phyloP scores from a whole-genome alignment of 2,888 invertebrate species.

The Drosophila algonquin region DNA sequence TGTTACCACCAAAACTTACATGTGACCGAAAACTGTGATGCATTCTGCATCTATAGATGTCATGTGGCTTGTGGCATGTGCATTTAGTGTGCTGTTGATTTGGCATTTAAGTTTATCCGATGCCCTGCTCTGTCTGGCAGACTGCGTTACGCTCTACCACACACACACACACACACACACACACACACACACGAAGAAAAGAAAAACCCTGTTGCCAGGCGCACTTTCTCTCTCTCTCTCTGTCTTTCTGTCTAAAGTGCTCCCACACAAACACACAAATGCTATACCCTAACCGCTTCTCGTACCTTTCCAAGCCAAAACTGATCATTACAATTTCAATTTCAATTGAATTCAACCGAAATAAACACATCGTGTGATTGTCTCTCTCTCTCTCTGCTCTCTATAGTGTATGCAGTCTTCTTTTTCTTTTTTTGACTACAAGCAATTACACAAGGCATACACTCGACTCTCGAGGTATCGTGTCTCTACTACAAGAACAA shows the following conservation, averaged over 20 bases:
- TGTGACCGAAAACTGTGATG: neutral
- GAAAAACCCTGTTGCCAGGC: constrained; percentile 49
- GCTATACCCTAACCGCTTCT: neutral
- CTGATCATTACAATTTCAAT: constrained; percentile 46
- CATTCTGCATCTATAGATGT: constrained; percentile 9
- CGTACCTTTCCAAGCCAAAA: constrained; percentile 29
- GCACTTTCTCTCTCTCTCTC: constrained; percentile 2
- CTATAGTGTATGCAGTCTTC: neutral
- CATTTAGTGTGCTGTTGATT: constrained; percentile 25
- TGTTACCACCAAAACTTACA: neutral
- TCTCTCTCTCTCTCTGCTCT: constrained; percentile 7
- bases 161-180: no score
- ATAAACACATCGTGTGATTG: constrained; percentile 53
- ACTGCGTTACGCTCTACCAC: neutral
- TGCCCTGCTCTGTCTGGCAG: constrained; percentile 2
- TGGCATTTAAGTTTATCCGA: constrained; percentile 32
- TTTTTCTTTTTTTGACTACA: constrained; percentile 33
- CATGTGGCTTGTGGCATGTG: constrained; percentile 21
- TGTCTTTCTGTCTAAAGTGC: neutral
- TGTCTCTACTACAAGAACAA: constrained; percentile 47
- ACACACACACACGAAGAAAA: neutral
- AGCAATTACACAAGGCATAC: constrained; percentile 51
- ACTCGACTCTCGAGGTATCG: neutral
- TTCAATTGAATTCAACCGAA: constrained; percentile 74
- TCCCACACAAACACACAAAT: neutral